A percentile compares a stretch with the other conserved stretches of the same genome.
Evolutionary conservation across 2,797 vertebrate genomes (phyloP).

Genomic region (Sternarchorhynchus goeldii): DNA sequence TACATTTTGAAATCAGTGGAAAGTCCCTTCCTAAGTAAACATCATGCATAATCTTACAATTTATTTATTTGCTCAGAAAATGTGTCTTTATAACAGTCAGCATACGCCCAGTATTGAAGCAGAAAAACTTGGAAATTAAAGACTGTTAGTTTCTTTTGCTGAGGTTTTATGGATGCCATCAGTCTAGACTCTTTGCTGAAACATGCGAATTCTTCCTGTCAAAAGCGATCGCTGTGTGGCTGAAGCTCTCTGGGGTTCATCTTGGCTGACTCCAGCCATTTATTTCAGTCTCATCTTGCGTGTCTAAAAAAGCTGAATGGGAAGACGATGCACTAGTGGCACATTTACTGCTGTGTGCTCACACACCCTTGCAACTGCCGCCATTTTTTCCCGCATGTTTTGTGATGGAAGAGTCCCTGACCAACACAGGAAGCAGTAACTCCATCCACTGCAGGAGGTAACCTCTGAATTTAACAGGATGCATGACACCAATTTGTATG

Average conservation of each 20-base stretch:
- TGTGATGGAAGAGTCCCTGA: constrained; percentile 5
- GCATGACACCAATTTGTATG: constrained; percentile 1
- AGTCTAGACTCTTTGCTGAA: constrained; percentile 4
- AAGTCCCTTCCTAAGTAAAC: no score
- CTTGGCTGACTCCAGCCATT: constrained; percentile 11
- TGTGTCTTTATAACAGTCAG: no score
- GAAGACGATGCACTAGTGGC: constrained; percentile 14
- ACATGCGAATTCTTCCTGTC: neutral
- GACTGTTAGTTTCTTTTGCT: neutral
- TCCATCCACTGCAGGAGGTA: constrained; percentile 6
- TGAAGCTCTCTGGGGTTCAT: neutral
- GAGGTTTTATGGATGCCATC: neutral
- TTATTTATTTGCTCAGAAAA: no score
- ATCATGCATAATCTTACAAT: no score
- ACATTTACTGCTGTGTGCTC: constrained; percentile 14
- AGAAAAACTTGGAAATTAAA: no score
- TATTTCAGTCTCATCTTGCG: constrained; percentile 22
- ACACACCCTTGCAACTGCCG: neutral
- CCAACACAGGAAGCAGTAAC: constrained; percentile 19
- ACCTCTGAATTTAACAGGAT: constrained; percentile 29
- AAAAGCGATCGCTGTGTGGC: neutral
- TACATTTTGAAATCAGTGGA: neutral
- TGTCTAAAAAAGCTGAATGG: neutral
- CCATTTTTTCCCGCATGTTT: neutral
- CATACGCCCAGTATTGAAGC: no score